A percentile compares a stretch with the other conserved stretches of the same genome.
Conservation (phyloP, 53 echinoderm and acorn worm genomes). For the Holothuria leucospilota region DNA sequence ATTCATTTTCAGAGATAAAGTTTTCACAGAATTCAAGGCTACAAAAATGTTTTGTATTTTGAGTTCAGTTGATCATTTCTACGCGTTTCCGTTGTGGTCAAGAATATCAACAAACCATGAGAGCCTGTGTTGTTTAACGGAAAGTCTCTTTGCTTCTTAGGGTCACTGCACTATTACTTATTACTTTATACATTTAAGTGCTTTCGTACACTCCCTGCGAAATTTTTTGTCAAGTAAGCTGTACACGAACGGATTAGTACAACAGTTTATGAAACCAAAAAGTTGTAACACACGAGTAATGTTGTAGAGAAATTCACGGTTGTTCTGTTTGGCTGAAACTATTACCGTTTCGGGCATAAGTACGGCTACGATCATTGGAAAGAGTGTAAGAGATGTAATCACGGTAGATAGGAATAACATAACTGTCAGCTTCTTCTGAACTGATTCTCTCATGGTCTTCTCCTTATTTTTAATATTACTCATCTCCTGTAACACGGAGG, state of each 20-base stretch:
- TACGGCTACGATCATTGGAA: not conserved
- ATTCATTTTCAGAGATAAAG: no score
- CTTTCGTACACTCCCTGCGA: conserved; percentile 13
- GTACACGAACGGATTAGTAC: conserved; percentile 21
- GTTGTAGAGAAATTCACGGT: not conserved
- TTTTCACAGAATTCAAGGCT: no score
- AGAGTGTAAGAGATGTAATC: not conserved
- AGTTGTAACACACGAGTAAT: not conserved
- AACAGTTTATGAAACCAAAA: conserved; percentile 5
- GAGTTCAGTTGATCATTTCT: no score
- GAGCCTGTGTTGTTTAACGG: no score
- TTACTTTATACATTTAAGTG: not conserved
- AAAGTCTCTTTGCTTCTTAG: no score
- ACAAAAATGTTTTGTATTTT: no score
- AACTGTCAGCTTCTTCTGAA: not conserved
- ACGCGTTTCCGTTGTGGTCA: no score
- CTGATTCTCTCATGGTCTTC: not conserved
- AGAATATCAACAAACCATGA: no score
- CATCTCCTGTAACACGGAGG: not conserved
- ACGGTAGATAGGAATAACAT: conserved; percentile 13
- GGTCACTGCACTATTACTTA: no score
- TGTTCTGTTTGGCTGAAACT: not conserved
- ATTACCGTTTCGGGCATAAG: not conserved
- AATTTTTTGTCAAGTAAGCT: conserved; percentile 18
- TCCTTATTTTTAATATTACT: not conserved